Percentiles rank a stretch among this genome's conserved stretches.
These are phyloP conservation scores for Stegophylla sp. DNA, from an alignment of 2,888 invertebrate genomes.

Conservation along the genomic window DNA sequence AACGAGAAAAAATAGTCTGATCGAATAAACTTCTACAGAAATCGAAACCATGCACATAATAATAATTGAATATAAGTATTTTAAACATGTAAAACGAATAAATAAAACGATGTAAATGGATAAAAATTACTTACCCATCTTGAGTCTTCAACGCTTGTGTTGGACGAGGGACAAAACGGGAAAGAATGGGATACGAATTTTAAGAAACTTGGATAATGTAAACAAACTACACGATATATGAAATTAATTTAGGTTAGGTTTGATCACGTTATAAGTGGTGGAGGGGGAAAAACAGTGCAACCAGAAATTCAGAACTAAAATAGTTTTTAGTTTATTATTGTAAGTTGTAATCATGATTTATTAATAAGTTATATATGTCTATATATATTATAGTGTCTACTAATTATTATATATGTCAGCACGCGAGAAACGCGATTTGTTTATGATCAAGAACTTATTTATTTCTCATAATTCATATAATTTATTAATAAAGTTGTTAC, in stretches of 20 bases:
- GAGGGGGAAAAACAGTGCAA: background rate
- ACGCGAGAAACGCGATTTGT: no score
- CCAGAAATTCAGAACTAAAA: no score
- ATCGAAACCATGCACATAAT: background rate
- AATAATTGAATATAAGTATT: background rate
- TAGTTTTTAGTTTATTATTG: no score
- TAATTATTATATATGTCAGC: no score
- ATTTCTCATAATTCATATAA: no score
- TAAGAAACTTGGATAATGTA: conserved; percentile 10
- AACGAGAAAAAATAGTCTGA: background rate
- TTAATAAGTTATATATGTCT: no score
- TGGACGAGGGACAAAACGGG: background rate
- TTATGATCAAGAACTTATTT: no score
- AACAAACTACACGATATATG: conserved; percentile 36
- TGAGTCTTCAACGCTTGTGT: conserved; percentile 11
- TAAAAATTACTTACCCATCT: conserved; percentile 55
- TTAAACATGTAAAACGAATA: background rate
- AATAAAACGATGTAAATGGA: conserved; percentile 21
- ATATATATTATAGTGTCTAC: no score
- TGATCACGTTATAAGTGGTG: background rate
- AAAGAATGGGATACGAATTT: conserved; percentile 9
- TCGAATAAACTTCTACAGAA: background rate
- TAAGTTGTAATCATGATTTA: no score
- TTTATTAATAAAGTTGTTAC: no score
- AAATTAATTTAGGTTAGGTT: conserved; percentile 20